Conservation (phyloP, 2,113 vertebrate genomes). For the Eira barbara region DNA sequence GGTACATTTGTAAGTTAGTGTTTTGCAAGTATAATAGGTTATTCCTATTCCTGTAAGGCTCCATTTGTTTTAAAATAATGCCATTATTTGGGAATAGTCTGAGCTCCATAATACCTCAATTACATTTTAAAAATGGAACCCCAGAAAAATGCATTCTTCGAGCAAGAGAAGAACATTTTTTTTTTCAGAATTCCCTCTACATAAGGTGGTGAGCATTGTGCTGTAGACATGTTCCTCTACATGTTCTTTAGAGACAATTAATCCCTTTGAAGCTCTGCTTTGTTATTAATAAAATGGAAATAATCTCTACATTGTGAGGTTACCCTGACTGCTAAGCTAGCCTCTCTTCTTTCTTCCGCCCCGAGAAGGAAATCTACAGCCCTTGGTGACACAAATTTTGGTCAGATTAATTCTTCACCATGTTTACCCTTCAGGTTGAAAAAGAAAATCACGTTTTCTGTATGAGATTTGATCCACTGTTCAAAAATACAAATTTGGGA, state of each 20-base stretch:
- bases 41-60: conserved; percentile 55
- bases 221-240: neutral
- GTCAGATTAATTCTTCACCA: neutral
- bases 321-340: neutral
- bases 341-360: neutral
- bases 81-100: conserved; percentile 52
- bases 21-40: conserved; percentile 68
- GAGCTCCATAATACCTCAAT: conserved; percentile 49
- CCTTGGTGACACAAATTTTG: neutral
- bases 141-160: conserved; percentile 20
- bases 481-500: neutral
- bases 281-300: conserved; percentile 5
- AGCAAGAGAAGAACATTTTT: neutral
- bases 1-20: conserved; percentile 41
- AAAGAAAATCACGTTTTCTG: neutral
- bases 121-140: conserved; percentile 60
- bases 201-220: neutral
- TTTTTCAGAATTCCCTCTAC: neutral
- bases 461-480: neutral
- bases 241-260: neutral
- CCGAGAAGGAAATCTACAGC: neutral
- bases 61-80: conserved; percentile 64
- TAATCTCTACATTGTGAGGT: neutral
- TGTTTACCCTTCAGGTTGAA: neutral
- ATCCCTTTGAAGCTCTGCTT: conserved; percentile 8